Evolutionary conservation across 2,888 invertebrate species (phyloP).

Genomic region (Pammene aurita): DNA sequence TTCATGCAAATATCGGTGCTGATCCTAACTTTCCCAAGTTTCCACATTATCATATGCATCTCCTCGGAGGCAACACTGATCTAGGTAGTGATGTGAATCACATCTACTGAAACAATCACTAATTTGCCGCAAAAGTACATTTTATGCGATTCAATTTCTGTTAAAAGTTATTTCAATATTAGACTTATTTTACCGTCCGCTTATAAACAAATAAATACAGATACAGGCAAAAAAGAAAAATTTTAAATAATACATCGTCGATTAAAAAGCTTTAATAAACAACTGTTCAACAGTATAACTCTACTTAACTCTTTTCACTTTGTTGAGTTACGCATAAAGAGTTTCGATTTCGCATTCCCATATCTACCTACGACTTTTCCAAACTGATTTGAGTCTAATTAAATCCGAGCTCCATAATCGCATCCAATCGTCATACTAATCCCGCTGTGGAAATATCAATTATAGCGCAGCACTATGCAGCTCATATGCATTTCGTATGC

Average conservation of each 20-base stretch:
- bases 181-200: neutral
- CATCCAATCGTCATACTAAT: slow-evolving; percentile 7
- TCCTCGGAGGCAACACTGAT: slow-evolving; percentile 24
- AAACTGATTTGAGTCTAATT: neutral
- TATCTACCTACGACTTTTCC: too few relatives aligned
- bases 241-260: too few relatives aligned
- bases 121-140: neutral
- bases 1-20: slow-evolving; percentile 48
- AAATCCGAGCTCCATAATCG: neutral
- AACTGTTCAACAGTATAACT: too few relatives aligned
- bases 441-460: slow-evolving; percentile 18
- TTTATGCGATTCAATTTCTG: neutral
- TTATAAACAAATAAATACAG: too few relatives aligned
- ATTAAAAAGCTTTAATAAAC: too few relatives aligned
- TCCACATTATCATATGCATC: slow-evolving; percentile 43
- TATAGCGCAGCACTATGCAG: slow-evolving; percentile 46
- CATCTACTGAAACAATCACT: neutral
- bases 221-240: neutral
- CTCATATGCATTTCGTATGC: slow-evolving; percentile 42
- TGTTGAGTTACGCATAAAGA: too few relatives aligned
- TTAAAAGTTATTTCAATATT: neutral
- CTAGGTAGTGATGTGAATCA: slow-evolving; percentile 37
- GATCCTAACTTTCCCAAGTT: slow-evolving; percentile 52
- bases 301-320: too few relatives aligned
- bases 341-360: too few relatives aligned